These are phyloP conservation scores for Molossus molossus DNA, from an alignment of 2,797 vertebrate species.

Conservation along the genomic window DNA sequence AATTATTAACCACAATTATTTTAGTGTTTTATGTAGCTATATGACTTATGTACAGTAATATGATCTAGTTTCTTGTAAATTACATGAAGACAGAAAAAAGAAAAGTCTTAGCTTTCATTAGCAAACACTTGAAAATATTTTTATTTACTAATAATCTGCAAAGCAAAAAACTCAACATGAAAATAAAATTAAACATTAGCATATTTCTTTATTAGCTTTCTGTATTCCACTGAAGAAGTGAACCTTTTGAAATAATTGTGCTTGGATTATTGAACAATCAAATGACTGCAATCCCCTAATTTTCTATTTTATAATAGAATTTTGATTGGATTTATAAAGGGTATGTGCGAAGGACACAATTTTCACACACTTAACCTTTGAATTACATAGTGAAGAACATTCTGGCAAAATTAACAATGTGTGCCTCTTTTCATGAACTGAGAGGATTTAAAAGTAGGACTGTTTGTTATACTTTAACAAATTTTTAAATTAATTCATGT, in stretches of 20 bases:
- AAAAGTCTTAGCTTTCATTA: not conserved
- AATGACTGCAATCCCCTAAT: not conserved
- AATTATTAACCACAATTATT: slow-evolving; percentile 44
- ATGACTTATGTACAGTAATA: slow-evolving; percentile 1
- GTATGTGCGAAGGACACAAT: not conserved
- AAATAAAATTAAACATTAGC: slow-evolving; percentile 36
- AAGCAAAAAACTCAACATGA: not conserved
- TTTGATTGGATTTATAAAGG: slow-evolving; percentile 54
- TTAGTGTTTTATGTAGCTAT: slow-evolving; percentile 45
- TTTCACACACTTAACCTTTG: slow-evolving; percentile 49
- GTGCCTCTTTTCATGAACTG: not conserved
- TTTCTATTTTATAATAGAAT: slow-evolving; percentile 41
- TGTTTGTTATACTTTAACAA: slow-evolving; percentile 39
- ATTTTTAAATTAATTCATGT: not conserved
- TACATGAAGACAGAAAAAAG: slow-evolving; percentile 26
- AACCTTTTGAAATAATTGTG: slow-evolving; percentile 44
- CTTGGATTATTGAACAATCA: slow-evolving; percentile 2
- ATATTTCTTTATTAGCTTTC: slow-evolving; percentile 21
- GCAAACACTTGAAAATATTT: not conserved
- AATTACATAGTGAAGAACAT: slow-evolving; percentile 26
- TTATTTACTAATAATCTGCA: slow-evolving; percentile 32
- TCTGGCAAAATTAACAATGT: slow-evolving; percentile 20
- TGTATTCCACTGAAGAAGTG: slow-evolving; percentile 14
- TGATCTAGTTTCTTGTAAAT: slow-evolving; percentile 49
- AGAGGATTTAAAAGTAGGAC: slow-evolving; percentile 1